Base-by-base conservation (phyloP, 2,888 invertebrate species). In the Tipula lateralis region DNA sequence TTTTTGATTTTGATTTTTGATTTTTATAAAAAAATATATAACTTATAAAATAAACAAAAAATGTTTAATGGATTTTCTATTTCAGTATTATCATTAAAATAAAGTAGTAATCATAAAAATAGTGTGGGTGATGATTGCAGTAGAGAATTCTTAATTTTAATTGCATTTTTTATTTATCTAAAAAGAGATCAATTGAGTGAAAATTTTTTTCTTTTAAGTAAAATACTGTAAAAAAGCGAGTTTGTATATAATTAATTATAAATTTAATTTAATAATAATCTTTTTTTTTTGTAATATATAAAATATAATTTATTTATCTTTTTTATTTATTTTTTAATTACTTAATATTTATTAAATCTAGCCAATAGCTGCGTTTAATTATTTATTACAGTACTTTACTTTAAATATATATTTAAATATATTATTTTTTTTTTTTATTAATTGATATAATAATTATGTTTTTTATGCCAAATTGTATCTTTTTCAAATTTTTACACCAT, bases 151-250 rank as follows among this genome's bases (percentile, higher is more conserved):
- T 66, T 66, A 66, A 66, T 66, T 24, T 24, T 66, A 66, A 66
- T 66, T 66, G 66, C 66, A 24, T 66, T 66, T 66, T 66, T 12
- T 66, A 5, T 32, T 32, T 39, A 66, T 66, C 66, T 66, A 66
- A 24, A 66, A 66, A 66, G 66, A 24, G 66, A 66, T 66, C 66
- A 66, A 66, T 66, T 66, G 66, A 66, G 66, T 66, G 66, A 66
- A 44, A 44, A 66, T 66, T 66, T 66, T 6, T 66, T 66, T 66
- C 7, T 66, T 66, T 19, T 66, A 66, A 66, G 66, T 66, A 66
- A 66, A 66, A 66, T 66, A 66, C 66, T 66, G 66, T 66, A 66
- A 66, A 66, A 66, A 66, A 66, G 66, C 66, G 66, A 66, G 66
- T 66, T 66, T 66, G 66, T 66, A 66, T 66, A 66, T 66, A 66